Evolutionary conservation across 1,140 invertebrate species (phyloP), one percentile per base, ranked within the genome.

Genomic region (Sycophaga agraensis): DNA sequence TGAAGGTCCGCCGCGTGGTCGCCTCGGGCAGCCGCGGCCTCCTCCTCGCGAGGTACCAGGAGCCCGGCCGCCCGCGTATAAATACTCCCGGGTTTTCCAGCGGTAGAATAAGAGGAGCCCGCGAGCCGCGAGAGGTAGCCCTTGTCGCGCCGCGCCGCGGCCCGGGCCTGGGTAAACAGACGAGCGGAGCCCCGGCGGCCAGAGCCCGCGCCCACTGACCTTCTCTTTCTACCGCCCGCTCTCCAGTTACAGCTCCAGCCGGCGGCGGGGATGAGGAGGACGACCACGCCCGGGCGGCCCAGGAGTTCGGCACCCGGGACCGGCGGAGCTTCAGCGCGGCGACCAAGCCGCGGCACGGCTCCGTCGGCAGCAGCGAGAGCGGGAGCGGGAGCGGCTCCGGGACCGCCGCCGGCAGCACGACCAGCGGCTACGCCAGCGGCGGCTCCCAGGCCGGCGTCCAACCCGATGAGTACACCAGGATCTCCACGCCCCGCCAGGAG

Each of bases 401-500:
- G 0, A 50, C 22, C 19, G 53, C 51, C 12, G 40, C 40, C 1
- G 56, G 45, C 45, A 62, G 40, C n/a, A 21, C 26, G 4, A 31
- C 34, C 34, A 57, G 45, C 26, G 55, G 51, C 34, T 31, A 39
- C 1, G 17, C 42, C 17, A 62, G 42, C 24, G 37, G 48, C 40
- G 14, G 35, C n/a, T 4, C 66, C 0, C 77, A 78, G 51, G 70
- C 74, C 11, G 71, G 73, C 14, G 80, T 80, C 64, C 75, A 81
- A 65, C 78, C 80, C 46, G 86, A 88, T 65, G 87, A 89, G 73
- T 89, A 89, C 70, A 88, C 87, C 56, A 84, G 85, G 66, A 88
- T 89, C 64, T 87, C 86, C 9, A 88, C 88, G 0, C 88, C 88
- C 8, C 76, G 88, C 50, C 87, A 88, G 73, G 88, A 89, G 67